phyloP scores from a whole-genome alignment of 1,140 invertebrate genomes.

The Drosophila melanogaster region DNA sequence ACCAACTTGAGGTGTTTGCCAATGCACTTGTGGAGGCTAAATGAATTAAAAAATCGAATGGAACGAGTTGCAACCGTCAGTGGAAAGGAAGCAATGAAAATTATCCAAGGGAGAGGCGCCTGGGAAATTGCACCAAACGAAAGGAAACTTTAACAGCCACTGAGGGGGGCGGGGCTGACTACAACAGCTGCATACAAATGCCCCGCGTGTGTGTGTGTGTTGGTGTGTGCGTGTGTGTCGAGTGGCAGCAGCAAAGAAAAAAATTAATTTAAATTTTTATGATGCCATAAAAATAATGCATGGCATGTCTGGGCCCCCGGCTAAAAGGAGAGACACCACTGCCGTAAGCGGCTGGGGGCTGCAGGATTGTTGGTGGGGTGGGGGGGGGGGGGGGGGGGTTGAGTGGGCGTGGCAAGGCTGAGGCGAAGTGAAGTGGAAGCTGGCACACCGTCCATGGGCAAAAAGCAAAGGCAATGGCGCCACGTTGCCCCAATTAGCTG shows the following conservation, averaged over 20 bases:
- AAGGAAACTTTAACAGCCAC: constrained; percentile 41
- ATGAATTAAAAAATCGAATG: constrained; percentile 44
- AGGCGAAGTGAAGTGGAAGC: constrained; percentile 45
- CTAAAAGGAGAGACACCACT: constrained; percentile 5
- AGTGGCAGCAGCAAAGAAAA: constrained; percentile 36
- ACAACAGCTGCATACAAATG: constrained; percentile 62
- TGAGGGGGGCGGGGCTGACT: neutral
- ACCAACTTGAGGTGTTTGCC: constrained; percentile 41
- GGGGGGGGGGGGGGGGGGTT: too few relatives aligned
- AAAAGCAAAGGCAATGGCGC: constrained; percentile 37
- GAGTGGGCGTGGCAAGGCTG: constrained; percentile 14
- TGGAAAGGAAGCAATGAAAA: constrained; percentile 30
- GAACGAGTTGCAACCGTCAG: neutral
- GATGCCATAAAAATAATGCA: constrained; percentile 77
- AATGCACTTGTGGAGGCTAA: constrained; percentile 45
- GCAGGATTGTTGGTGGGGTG: neutral
- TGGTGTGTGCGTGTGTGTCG: constrained; percentile 22
- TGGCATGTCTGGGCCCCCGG: constrained; percentile 51
- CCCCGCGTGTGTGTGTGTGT: neutral
- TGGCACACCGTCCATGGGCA: constrained; percentile 15
- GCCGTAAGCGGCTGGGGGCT: too few relatives aligned
- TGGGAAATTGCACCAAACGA: constrained; percentile 35
- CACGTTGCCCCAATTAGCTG: constrained; percentile 71
- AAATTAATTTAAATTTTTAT: constrained; percentile 80
- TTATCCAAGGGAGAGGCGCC: constrained; percentile 17